Evolutionary conservation across 2,888 invertebrate species (phyloP).

Genomic region (Teinopalpus imperialis): DNA sequence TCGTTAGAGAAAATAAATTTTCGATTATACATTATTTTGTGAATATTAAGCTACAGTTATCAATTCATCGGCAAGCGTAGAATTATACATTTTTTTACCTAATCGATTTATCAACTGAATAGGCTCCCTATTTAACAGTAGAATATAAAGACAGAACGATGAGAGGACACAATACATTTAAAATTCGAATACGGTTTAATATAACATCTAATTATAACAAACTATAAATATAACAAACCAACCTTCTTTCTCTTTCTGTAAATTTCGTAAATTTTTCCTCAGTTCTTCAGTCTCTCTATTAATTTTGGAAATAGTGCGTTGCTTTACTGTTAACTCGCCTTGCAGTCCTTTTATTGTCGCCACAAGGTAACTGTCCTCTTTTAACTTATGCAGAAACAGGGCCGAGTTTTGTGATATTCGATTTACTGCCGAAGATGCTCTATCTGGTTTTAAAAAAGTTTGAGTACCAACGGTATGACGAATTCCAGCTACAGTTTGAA

Average conservation of each 20-base stretch:
- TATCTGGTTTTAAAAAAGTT: slow-evolving; percentile 61
- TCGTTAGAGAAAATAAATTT: too few species aligned
- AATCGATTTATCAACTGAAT: too few species aligned
- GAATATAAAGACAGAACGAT: too few species aligned
- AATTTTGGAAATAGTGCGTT: slow-evolving; percentile 86
- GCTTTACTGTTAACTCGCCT: slow-evolving; percentile 87
- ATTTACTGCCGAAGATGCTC: slow-evolving; percentile 72
- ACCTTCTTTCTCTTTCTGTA: slow-evolving; percentile 90
- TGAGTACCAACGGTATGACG: slow-evolving; percentile 54
- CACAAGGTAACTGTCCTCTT: slow-evolving; percentile 89
- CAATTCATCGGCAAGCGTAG: too few species aligned
- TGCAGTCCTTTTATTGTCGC: slow-evolving; percentile 91
- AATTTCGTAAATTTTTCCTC: slow-evolving; percentile 87
- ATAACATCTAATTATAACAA: too few species aligned
- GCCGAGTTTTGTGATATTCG: slow-evolving; percentile 80
- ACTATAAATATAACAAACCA: slow-evolving; percentile 19
- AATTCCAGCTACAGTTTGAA: slow-evolving; percentile 70
- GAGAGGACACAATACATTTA: too few species aligned
- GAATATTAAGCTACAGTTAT: too few species aligned
- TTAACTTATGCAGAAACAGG: slow-evolving; percentile 72
- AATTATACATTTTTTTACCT: too few species aligned
- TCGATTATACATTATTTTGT: too few species aligned
- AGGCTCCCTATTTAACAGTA: too few species aligned
- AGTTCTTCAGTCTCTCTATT: slow-evolving; percentile 89
- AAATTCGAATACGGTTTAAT: too few species aligned